Evolutionary conservation across 2,888 invertebrate species (phyloP).

Genomic region (Hofmannophila pseudospretella): DNA sequence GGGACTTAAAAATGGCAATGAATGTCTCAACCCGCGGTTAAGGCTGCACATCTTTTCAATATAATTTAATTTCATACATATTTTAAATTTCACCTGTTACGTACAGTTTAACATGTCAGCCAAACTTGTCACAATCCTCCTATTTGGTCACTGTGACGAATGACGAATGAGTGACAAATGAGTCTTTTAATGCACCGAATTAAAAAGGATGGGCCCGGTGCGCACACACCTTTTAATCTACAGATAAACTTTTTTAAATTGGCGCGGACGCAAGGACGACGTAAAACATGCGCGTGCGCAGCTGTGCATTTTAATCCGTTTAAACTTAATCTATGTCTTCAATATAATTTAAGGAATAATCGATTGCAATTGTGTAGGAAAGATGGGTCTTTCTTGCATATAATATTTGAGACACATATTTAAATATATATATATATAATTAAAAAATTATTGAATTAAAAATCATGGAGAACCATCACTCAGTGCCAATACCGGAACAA

Average conservation of each 20-base stretch:
- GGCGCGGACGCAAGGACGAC: slow-evolving; percentile 10
- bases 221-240: slow-evolving; percentile 32
- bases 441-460: too few species aligned
- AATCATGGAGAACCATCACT: too few species aligned
- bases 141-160: slow-evolving; percentile 6
- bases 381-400: too few species aligned
- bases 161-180: slow-evolving; percentile 34
- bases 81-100: too few species aligned
- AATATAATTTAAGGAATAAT: not conserved
- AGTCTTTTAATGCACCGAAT: slow-evolving; percentile 23
- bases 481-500: too few species aligned
- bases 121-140: not conserved
- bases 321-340: slow-evolving; percentile 4
- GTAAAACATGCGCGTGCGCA: slow-evolving; percentile 6
- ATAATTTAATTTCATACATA: too few species aligned
- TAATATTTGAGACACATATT: too few species aligned
- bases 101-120: not conserved
- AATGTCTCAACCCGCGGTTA: too few species aligned
- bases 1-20: too few species aligned
- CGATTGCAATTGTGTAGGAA: too few species aligned
- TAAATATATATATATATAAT: too few species aligned
- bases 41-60: too few species aligned
- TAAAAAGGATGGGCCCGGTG: slow-evolving; percentile 26
- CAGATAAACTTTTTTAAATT: slow-evolving; percentile 14
- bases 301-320: slow-evolving; percentile 10